These are phyloP conservation scores for Uloborus plumipes DNA, from an alignment of 2,888 invertebrate genomes.

Conservation along the genomic window DNA sequence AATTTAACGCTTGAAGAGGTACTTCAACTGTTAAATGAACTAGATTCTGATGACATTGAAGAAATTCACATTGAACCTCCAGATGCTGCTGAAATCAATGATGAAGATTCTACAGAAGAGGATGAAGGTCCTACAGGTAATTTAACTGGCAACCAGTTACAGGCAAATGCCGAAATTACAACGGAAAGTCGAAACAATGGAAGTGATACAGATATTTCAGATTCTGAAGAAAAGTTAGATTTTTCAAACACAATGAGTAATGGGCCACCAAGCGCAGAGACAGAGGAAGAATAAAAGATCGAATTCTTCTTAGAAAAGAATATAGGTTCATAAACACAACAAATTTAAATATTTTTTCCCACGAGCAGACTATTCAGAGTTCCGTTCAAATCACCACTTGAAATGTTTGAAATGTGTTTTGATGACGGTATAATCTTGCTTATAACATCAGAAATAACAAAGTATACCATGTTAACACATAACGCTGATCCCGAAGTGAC, in stretches of 20 bases:
- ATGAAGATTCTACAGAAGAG: slow-evolving; percentile 7
- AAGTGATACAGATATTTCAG: neutral
- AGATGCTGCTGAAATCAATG: neutral
- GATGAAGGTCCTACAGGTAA: neutral
- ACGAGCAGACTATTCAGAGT: slow-evolving; percentile 9
- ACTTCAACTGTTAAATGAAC: slow-evolving; percentile 4
- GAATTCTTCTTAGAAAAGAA: neutral
- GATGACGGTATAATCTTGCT: slow-evolving; percentile 1
- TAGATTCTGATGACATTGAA: neutral
- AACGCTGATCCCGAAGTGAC: slow-evolving; percentile 2
- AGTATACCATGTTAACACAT: neutral
- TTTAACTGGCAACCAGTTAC: neutral
- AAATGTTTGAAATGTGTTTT: slow-evolving; percentile 10
- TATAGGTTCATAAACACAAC: neutral
- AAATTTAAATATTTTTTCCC: slow-evolving; percentile 1
- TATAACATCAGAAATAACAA: neutral
- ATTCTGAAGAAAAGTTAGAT: slow-evolving; percentile 4
- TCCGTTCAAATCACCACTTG: neutral
- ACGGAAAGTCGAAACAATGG: neutral
- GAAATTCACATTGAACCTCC: slow-evolving; percentile 3
- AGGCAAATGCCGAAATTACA: neutral
- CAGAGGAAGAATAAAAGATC: neutral
- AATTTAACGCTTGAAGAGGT: slow-evolving; percentile 4
- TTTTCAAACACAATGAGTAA: neutral
- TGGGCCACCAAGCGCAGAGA: neutral